Conservation (phyloP, 2,888 invertebrate species). For the Chirona hameri region DNA sequence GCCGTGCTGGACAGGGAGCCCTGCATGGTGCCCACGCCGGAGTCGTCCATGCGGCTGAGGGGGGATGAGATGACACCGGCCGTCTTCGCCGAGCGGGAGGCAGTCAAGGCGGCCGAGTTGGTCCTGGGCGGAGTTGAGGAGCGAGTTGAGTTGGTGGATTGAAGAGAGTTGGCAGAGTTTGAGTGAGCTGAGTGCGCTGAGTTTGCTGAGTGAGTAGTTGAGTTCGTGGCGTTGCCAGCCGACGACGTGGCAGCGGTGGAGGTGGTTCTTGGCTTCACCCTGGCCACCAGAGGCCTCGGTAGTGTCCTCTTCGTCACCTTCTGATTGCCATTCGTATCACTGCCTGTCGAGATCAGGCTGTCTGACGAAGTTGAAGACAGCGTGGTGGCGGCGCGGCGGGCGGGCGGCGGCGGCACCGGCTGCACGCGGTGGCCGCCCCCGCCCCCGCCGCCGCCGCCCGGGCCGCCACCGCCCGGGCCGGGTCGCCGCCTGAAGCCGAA, state of each 20-base stretch:
- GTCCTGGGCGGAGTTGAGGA: not conserved
- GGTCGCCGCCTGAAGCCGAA: constrained; percentile 1
- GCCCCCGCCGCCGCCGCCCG: too few relatives aligned
- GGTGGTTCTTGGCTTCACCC: not conserved
- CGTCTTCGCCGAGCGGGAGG: too few relatives aligned
- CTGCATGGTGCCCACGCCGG: not conserved
- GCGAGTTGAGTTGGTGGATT: not conserved
- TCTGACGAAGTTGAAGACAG: not conserved
- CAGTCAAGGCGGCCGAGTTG: not conserved
- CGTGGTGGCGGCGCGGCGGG: not conserved
- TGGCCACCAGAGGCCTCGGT: not conserved
- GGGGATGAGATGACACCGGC: too few relatives aligned
- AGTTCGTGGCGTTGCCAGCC: too few relatives aligned
- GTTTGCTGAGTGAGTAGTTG: too few relatives aligned
- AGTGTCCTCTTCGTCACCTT: not conserved
- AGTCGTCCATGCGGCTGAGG: not conserved
- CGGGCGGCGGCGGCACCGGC: not conserved
- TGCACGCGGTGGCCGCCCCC: not conserved
- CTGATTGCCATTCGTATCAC: not conserved
- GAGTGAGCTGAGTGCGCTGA: too few relatives aligned
- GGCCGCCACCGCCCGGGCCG: not conserved
- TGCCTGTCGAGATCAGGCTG: not conserved
- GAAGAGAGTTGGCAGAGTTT: too few relatives aligned
- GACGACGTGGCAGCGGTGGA: not conserved
- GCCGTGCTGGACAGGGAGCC: not conserved